Base-by-base conservation (phyloP, 2,888 invertebrate genomes). In the Galeopsomyia nigrocyanea region DNA sequence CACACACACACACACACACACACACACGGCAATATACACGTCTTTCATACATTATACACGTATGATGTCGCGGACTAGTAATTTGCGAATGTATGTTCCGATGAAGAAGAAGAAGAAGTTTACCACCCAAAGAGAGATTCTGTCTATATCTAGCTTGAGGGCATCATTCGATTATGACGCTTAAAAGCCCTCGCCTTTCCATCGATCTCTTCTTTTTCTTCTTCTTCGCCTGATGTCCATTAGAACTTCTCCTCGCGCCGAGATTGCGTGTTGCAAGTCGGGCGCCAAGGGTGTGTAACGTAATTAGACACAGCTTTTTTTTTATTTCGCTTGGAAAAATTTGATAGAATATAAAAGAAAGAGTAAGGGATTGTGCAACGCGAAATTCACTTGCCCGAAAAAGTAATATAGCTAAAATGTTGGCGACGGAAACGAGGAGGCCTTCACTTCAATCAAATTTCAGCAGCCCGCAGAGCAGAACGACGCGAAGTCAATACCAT, bases 141-240 rank as follows among this genome's bases (percentile, higher is more conserved):
- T 39, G 39, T 39, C 39, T 39, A 39, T 39, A 39, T 47, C 22
- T 67, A 65, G 57, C 75, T 73, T 78, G 55, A 39, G 22, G 19
- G 46, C 21, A 14, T 49, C 57, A 68, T 68, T 65, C 49, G 55
- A 73, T 73, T 68, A 73, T 14, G 17, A 50, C 64, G 68, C 39
- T 63, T 63, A 63, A 63, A 53, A 64, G 58, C 13, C 26, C 9
- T 26, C 5, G 16, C 16, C 31, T 22, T 39, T 49, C 53, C 14
- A 68, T 72, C 64, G 64, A 68, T 67, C 51, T 19, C 6, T 10
- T 19, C 17, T 39, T 1, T 7, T 26, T 26, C 22, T 21, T 53
- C 46, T 50, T n/a, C 58, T 39, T 46, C 19, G 47, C 50, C 17
- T 51, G 56, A 22, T 46, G 63, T 13, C 47, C 51, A 64, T 56